Evolutionary conservation across 2,113 vertebrate species (phyloP).

Genomic region (Tenebrosternarchus preto): DNA sequence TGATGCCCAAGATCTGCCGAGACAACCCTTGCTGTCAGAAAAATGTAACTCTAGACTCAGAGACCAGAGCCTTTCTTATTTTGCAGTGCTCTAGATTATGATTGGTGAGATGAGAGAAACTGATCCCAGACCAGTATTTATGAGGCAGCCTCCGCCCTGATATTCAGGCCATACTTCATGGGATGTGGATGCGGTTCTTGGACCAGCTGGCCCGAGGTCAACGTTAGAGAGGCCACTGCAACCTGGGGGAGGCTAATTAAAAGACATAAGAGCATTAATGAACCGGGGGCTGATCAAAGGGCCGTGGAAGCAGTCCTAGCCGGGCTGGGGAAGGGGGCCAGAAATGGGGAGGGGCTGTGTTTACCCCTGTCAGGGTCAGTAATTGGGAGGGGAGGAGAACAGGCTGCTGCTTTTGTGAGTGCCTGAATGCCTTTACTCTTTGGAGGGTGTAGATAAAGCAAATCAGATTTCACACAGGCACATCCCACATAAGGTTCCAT

Average conservation of each 20-base stretch:
- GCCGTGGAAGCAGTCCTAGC: conserved; percentile 35
- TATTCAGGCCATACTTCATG: conserved; percentile 4
- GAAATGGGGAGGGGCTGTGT: conserved; percentile 40
- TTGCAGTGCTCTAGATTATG: not conserved
- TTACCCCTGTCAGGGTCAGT: conserved; percentile 52
- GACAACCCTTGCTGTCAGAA: conserved; percentile 20
- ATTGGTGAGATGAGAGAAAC: not conserved
- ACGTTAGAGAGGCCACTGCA: conserved; percentile 45
- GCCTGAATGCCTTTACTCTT: conserved; percentile 43
- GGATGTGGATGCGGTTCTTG: conserved; percentile 38
- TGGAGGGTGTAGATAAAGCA: not conserved
- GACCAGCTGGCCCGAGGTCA: conserved; percentile 49
- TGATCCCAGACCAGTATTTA: conserved; percentile 3
- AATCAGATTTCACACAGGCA: not conserved
- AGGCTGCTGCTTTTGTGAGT: conserved; percentile 47
- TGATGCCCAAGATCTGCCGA: conserved; percentile 18
- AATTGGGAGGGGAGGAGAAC: conserved; percentile 51
- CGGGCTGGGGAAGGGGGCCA: conserved; percentile 6
- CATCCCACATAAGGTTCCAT: not conserved
- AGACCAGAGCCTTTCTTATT: conserved; percentile 7
- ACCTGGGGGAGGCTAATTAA: conserved; percentile 59
- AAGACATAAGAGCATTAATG: conserved; percentile 62
- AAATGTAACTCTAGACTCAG: not conserved
- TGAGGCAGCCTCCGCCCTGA: conserved; percentile 15
- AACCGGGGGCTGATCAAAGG: conserved; percentile 57